A percentile compares a stretch with the other conserved stretches of the same genome.
Evolutionary conservation across 2,888 invertebrate species (phyloP).

Genomic region (Pristionchus mayeri): DNA sequence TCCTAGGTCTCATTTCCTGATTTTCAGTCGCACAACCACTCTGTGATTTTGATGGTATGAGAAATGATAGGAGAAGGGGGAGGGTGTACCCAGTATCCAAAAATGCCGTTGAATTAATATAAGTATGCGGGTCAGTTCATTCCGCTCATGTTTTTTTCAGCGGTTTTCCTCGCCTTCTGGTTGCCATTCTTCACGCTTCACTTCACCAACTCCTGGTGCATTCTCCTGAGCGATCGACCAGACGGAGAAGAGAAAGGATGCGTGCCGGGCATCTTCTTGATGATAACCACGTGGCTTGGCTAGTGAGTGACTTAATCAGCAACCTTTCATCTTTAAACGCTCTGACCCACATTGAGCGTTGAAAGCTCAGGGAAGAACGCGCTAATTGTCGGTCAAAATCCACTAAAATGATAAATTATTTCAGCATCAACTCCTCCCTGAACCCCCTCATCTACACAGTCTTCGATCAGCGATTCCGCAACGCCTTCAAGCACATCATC

Average conservation of each 20-base stretch:
- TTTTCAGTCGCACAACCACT: no score
- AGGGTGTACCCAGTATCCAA: no score
- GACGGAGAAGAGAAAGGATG: slow-evolving; percentile 59
- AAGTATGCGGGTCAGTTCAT: no score
- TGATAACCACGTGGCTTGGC: slow-evolving; percentile 96
- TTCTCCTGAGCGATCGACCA: slow-evolving; percentile 76
- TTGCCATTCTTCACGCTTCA: slow-evolving; percentile 98
- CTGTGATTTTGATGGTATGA: no score
- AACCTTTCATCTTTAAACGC: no score
- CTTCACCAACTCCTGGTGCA: slow-evolving; percentile 95
- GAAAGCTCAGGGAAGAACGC: not conserved
- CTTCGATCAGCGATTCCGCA: slow-evolving; percentile 74
- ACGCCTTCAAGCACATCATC: slow-evolving; percentile 72
- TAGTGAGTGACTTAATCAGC: slow-evolving; percentile 80
- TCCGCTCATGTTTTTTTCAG: slow-evolving; percentile 80
- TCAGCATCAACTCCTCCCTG: slow-evolving; percentile 72
- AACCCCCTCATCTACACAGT: slow-evolving; percentile 75
- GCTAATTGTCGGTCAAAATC: not conserved
- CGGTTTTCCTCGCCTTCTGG: slow-evolving; percentile 98
- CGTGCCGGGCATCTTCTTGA: slow-evolving; percentile 81
- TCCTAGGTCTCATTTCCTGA: no score
- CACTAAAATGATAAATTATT: not conserved
- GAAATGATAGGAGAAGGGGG: no score
- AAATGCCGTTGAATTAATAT: no score
- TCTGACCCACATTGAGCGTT: no score